Evolutionary conservation across 2,797 vertebrate genomes (phyloP), one percentile per base, ranked within the genome.

Genomic region (Octomys mimax): DNA sequence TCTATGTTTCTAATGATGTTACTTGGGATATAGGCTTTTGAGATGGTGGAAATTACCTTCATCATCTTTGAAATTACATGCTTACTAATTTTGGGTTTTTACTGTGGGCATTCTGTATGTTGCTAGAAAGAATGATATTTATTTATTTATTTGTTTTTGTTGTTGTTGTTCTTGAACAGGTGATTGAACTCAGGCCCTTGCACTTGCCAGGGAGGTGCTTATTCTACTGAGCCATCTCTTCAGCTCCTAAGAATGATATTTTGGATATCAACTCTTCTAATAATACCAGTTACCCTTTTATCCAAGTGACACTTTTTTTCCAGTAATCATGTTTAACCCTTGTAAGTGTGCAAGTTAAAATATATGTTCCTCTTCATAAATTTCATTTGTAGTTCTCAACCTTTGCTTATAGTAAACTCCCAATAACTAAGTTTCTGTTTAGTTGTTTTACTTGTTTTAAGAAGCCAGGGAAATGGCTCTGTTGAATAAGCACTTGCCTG

Each of bases 231-330:
- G 10, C 49, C 12, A 52, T 52, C 49, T 52, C 49, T 1, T 0
- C 49, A 12, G 49, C 49, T 12, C 49, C 5, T 42, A 52, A 52
- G 49, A 52, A 52, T 52, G 75, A 22, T 59, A 24, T 42, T 93
- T 95, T n/a, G 46, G 13, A 52, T 61, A 31, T 59, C 57, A 90
- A 5, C 22, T n/a, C 21, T 39, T 68, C 75, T 71, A 78, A 10
- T 91, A 83, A 79, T 75, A 80, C 7, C 52, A 46, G 77, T 14
- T 89, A 77, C 13, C 11, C 1, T 85, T 81, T 89, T 42, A 85
- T 94, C 59, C 80, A 36, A 62, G 26, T 88, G 24, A 93, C 59
- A 68, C 42, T 88, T 70, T 39, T 92, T 94, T 71, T 22, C 26
- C 77, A 79, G 10, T 57, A 68, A 83, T 64, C 11, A 36, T 71